These are phyloP conservation scores for Oophaga pumilio DNA, from an alignment of 2,113 vertebrate genomes.

Conservation along the genomic window DNA sequence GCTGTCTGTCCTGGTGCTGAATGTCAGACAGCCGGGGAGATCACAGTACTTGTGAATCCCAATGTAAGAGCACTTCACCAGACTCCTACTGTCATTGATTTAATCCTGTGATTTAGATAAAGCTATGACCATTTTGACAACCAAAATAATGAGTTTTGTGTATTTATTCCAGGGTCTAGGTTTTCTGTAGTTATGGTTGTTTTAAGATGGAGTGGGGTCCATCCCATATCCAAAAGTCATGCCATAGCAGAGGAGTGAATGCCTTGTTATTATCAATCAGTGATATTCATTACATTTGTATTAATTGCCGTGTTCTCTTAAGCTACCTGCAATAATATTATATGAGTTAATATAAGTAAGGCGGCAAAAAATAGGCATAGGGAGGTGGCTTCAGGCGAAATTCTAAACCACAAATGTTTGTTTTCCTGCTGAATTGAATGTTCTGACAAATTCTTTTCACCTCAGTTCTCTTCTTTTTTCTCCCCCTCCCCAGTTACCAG, in stretches of 20 bases:
- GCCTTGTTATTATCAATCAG: background rate
- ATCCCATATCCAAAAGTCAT: too few species aligned
- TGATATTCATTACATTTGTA: background rate
- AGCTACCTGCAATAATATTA: background rate
- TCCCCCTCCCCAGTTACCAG: conserved; percentile 46
- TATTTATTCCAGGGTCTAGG: too few species aligned
- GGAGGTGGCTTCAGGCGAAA: conserved; percentile 40
- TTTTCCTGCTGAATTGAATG: conserved; percentile 56
- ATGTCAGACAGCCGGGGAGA: too few species aligned
- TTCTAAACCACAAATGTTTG: conserved; percentile 55
- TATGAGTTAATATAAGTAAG: background rate
- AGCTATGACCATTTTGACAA: too few species aligned
- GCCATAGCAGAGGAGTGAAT: background rate
- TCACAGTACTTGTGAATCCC: too few species aligned
- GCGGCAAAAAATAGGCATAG: conserved; percentile 19
- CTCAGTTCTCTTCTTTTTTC: conserved; percentile 37
- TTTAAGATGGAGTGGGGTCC: too few species aligned
- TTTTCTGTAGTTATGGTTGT: too few species aligned
- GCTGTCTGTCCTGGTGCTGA: too few species aligned
- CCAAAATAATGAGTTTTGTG: too few species aligned
- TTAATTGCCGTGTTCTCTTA: background rate
- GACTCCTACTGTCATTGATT: too few species aligned
- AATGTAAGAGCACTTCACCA: too few species aligned
- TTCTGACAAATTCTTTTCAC: conserved; percentile 56
- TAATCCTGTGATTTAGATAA: too few species aligned